phyloP scores from a whole-genome alignment of 2,888 invertebrate genomes.

The Catocala fraxini region DNA sequence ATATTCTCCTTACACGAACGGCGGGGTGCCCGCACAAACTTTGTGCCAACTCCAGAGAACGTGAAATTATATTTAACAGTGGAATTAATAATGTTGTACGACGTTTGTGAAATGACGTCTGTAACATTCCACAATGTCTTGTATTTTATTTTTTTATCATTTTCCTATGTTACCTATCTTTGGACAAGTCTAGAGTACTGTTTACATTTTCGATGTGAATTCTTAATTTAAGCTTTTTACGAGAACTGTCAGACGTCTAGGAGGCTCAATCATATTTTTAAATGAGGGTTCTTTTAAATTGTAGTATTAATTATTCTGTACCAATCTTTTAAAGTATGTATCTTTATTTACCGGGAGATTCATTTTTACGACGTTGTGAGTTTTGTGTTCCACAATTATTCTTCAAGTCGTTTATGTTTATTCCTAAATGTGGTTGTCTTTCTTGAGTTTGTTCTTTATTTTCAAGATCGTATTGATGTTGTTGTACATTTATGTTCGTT shows the following conservation, averaged over 20 bases:
- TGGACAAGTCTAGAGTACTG: too few species aligned
- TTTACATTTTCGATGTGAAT: neutral
- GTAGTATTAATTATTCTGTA: neutral
- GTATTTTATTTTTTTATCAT: too few species aligned
- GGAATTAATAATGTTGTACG: neutral
- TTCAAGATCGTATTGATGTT: too few species aligned
- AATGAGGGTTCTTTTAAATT: neutral
- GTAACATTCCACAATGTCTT: too few species aligned
- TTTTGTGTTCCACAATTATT: too few species aligned
- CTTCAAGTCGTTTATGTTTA: too few species aligned
- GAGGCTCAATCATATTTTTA: neutral
- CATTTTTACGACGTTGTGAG: neutral
- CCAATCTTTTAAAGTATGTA: neutral
- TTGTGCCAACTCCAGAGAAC: neutral
- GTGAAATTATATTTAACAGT: neutral
- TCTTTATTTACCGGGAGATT: neutral
- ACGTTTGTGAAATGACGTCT: too few species aligned
- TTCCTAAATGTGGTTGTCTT: too few species aligned
- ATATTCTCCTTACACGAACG: constrained; percentile 26
- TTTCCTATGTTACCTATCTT: too few species aligned
- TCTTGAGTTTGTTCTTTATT: too few species aligned
- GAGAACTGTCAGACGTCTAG: too few species aligned
- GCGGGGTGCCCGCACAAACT: constrained; percentile 4
- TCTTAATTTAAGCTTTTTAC: neutral
- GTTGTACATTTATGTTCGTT: too few species aligned